Percentiles rank a stretch among this genome's conserved stretches.
Conservation (phyloP, 2,888 invertebrate species). For the Microplitis manilae region DNA sequence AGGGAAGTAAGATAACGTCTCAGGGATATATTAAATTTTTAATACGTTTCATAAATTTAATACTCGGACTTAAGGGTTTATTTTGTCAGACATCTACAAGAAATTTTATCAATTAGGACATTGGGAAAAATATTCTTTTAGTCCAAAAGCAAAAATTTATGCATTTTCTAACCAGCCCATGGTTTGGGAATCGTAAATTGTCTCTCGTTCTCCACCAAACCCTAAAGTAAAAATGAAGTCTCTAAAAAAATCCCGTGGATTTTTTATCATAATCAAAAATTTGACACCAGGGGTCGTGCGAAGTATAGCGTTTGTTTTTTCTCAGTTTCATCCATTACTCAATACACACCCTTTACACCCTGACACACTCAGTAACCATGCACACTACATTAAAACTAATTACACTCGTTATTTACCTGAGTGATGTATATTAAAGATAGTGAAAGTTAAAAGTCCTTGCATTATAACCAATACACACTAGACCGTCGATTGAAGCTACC, state of each 20-base stretch:
- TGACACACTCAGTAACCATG: not conserved
- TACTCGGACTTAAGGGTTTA: no score
- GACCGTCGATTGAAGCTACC: conserved; percentile 35
- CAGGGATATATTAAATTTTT: no score
- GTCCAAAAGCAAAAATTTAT: no score
- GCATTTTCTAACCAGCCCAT: no score
- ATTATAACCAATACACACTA: conserved; percentile 4
- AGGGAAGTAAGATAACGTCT: no score
- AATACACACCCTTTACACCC: not conserved
- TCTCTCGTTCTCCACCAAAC: no score
- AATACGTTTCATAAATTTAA: no score
- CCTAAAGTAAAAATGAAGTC: not conserved
- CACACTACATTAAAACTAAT: not conserved
- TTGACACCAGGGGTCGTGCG: conserved; percentile 37
- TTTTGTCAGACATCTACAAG: no score
- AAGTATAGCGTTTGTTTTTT: conserved; percentile 28
- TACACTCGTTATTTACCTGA: conserved; percentile 4
- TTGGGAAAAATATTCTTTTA: no score
- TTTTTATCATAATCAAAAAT: conserved; percentile 17
- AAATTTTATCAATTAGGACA: no score
- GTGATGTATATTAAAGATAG: conserved; percentile 23
- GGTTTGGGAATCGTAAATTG: no score
- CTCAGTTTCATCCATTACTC: conserved; percentile 30
- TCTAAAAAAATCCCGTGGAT: not conserved
- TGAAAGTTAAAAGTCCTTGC: conserved; percentile 39